Base-by-base conservation (phyloP, 1,140 invertebrate genomes). In the Halotydeus destructor region DNA sequence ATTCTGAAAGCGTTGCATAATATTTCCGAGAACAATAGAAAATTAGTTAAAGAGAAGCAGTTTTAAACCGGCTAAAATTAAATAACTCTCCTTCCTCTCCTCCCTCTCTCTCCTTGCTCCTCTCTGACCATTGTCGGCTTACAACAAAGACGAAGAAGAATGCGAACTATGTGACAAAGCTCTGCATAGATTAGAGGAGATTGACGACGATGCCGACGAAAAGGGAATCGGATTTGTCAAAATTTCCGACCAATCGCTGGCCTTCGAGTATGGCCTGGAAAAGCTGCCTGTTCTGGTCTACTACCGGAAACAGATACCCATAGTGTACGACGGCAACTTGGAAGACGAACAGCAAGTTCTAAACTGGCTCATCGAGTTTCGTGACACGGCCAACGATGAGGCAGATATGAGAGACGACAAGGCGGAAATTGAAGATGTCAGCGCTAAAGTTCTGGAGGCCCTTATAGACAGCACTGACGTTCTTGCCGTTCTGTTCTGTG, bases 121-220 rank as follows among this genome's bases (percentile, higher is more conserved):
- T 11, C n/a, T 26, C 1, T 38, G n/a, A 19, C 9, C 18, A n/a
- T 9, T 43, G 18, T 42, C 39, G 40, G n/a, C 5, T 18, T 24
- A 25, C 24, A n/a, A 43, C 38, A 14, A 41, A 91, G 84, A 88
- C 64, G 85, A 86, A 60, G 76, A 79, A 43, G 79, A 85, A 58
- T 85, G 81, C 62, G 81, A 83, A 57, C 84, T 83, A 63, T 85
- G 80, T 56, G 73, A 78, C 23, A 84, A 81, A 62, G 80, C 79
- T 32, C 63, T 88, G 39, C 72, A 67, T 48, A 81, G 86, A 59
- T 59, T 47, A 32, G 85, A 91, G 60, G 88, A 89, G 62, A 88
- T 89, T 54, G 83, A 88, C 56, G 83, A 88, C 55, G 84, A 89
- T 61, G 84, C 84, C n/a, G 84, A 88, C 63, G 80, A 88, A 57